These are phyloP conservation scores for Calyptomena viridis DNA, from an alignment of 2,113 vertebrate species.

Conservation along the genomic window DNA sequence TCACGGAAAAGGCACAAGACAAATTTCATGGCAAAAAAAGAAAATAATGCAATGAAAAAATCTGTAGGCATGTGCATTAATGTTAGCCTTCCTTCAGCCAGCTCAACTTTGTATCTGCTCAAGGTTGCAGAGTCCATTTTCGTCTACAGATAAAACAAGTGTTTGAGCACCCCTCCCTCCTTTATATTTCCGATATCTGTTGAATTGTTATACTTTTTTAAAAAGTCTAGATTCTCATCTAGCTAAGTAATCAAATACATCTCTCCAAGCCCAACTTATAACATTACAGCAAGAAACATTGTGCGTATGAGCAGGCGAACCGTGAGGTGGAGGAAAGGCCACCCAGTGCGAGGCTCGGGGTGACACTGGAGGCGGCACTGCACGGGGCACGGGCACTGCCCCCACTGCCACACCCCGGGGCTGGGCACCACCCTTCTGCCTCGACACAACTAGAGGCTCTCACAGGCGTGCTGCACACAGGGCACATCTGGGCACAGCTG, in stretches of 20 bases:
- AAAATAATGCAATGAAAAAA: background rate
- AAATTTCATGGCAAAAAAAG: background rate
- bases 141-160: background rate
- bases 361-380: background rate
- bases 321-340: background rate
- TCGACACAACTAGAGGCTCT: background rate
- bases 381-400: background rate
- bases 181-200: background rate
- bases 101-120: background rate
- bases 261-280: background rate
- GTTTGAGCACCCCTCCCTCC: background rate
- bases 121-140: background rate
- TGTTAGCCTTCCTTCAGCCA: background rate
- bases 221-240: background rate
- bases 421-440: background rate
- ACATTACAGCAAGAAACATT: background rate
- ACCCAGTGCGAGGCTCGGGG: background rate
- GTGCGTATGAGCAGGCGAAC: background rate
- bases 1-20: background rate
- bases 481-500: background rate
- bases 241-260: background rate
- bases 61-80: background rate
- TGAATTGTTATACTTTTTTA: background rate
- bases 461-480: fast-evolving
- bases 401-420: background rate